Percentiles rank a stretch among this genome's conserved stretches.
These are phyloP conservation scores for Orchesella flavescens DNA, from an alignment of 2,888 invertebrate species.

Conservation along the genomic window DNA sequence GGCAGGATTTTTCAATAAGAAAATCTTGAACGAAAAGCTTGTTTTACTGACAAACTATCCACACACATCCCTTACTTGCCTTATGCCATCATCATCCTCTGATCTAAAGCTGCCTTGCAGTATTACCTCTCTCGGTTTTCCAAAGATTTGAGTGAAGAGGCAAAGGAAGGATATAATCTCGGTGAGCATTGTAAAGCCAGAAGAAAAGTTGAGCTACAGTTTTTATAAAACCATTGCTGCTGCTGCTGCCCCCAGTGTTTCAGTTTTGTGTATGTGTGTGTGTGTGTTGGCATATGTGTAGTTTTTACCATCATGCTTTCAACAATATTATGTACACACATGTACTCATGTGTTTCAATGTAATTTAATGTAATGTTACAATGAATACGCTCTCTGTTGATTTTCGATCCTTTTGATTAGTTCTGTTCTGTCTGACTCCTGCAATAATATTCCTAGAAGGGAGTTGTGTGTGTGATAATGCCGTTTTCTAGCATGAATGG, in stretches of 20 bases:
- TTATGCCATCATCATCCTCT: too few relatives aligned
- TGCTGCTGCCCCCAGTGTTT: neutral
- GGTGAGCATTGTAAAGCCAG: neutral
- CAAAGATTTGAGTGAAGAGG: neutral
- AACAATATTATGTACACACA: too few relatives aligned
- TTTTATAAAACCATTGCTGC: neutral
- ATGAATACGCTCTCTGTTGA: too few relatives aligned
- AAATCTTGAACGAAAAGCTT: slow-evolving; percentile 22
- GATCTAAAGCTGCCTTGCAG: too few relatives aligned
- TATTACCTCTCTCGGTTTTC: neutral
- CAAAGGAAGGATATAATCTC: neutral
- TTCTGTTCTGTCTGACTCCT: too few relatives aligned
- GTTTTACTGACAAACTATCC: neutral
- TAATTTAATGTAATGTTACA: too few relatives aligned
- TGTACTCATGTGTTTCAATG: too few relatives aligned
- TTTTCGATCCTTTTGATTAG: too few relatives aligned
- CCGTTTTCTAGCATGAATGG: too few relatives aligned
- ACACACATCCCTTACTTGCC: too few relatives aligned
- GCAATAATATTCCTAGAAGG: too few relatives aligned
- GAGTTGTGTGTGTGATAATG: too few relatives aligned
- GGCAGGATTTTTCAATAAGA: slow-evolving; percentile 32
- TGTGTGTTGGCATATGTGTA: neutral
- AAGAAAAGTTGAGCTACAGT: neutral
- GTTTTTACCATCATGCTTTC: neutral
- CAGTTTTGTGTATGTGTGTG: neutral